Base-by-base conservation (phyloP, 2,888 invertebrate species). In the Asteroscopus sphinx region DNA sequence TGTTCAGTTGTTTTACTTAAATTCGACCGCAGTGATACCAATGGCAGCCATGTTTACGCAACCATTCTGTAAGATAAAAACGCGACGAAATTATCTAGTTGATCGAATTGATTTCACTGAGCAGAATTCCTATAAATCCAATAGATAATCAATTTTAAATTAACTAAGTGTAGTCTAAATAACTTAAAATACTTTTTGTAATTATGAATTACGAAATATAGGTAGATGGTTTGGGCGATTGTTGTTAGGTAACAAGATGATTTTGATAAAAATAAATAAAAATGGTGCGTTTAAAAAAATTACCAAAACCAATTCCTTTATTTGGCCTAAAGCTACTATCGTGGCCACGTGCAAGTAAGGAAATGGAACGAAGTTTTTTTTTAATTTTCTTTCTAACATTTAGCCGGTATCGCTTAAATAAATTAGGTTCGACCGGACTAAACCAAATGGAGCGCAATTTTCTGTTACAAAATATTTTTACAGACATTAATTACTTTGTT, bases 31-130 rank as follows among this genome's bases (percentile, higher is more conserved):
- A 15, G 25, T 37, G 55, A 64, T 64, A 54, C 63, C 71, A 75
- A 77, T 78, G 76, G 76, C 75, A 41, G 73, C 73, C 77, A 79
- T 73, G 66, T 58, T 84, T 78, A 74, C 76, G 81, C 73, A 85
- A 85, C 51, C 15, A 37, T 76, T 73, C 77, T 66, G 70, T 68
- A 76, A 80, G 62, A 74, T 69, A 77, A 79, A 79, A 81, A 75
- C 65, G 48, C 52, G 42, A 58, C 55, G 68, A 71, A 78, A 78
- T 79, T 76, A 79, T 79, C 61, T 65, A 69, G 80, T 71, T 64
- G 55, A 73, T 69, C 81, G 73, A 85, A 86, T 85, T 80, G 83
- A 83, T 83, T 86, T 81, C 76, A 47, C 68, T 53, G 60, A 30
- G 15, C 57, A 48, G 36, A 67, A 69, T 75, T 76, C 68, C 66